Evolutionary conservation across 2,113 vertebrate genomes (phyloP), one percentile per base, ranked within the genome.

Genomic region (Pseudorhombus dupliciocellatus): DNA sequence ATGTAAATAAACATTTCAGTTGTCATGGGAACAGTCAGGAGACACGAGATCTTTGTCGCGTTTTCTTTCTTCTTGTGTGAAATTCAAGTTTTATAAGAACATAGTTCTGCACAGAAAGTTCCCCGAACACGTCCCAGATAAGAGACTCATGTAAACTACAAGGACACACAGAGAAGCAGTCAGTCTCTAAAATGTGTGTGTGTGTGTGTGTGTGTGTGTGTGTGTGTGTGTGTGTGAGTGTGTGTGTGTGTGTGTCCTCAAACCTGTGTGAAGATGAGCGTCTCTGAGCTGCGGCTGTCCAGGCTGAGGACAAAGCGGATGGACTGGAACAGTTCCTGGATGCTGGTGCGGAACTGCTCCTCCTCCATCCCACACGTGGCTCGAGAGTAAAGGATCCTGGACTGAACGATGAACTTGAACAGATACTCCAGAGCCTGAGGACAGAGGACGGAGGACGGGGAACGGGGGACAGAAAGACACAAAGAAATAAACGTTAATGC

Each of bases 341-440:
- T 94, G 89, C 96, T 97, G 88, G 90, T 90, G 40, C 96, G 93
- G 79, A 99, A 99, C 81, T 96, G 96, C 14, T 99, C 97, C 83
- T 99, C 98, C 84, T 99, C 98, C 96, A 98, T 93, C 0, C 98
- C 97, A 6, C 97, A 96, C 1, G 98, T 99, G 83, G 98, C 97
- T 79, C 98, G 94, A 21, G 97, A 98, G 92, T 99, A 99, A 59
- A 99, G 94, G 90, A 96, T 94, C 53, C 98, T 94, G 20, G 97
- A 99, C 92, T 98, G 98, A 61, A 99, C 93, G 76, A 99, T 98
- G 86, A 99, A 99, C 93, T 99, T 99, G 84, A 99, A 98, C 84
- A 99, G 94, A 82, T 98, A 98, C 89, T 99, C 98, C 91, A 99
- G 90, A 16, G 97, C 98, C 98, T 99, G 89, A 66, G 2, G 12